phyloP scores from a whole-genome alignment of 2,113 vertebrate genomes.

The Mirza zaza region DNA sequence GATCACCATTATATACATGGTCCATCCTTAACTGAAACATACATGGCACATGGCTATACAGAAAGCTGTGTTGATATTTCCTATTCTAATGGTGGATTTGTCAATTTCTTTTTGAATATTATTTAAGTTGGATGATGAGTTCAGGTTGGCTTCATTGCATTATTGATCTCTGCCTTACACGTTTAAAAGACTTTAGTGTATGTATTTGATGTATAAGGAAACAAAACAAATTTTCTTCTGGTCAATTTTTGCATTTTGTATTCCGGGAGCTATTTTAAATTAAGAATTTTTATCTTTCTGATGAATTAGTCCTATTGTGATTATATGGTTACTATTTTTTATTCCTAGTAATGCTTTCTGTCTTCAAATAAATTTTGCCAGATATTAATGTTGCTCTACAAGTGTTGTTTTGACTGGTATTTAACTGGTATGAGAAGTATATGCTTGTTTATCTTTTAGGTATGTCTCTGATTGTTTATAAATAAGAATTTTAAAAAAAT shows the following conservation, averaged over 20 bases:
- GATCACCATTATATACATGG: background rate
- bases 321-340: background rate
- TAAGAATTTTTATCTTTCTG: background rate
- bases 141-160: background rate
- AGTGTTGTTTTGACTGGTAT: background rate
- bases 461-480: background rate
- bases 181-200: background rate
- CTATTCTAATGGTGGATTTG: background rate
- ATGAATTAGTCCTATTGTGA: background rate
- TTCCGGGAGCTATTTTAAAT: background rate
- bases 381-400: background rate
- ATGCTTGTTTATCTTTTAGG: background rate
- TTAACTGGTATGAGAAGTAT: background rate
- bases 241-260: background rate
- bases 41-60: background rate
- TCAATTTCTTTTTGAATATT: slow-evolving; percentile 18
- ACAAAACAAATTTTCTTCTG: background rate
- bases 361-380: slow-evolving; percentile 8
- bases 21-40: background rate
- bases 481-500: background rate
- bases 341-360: background rate
- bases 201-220: background rate
- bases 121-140: background rate
- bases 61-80: background rate
- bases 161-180: background rate